phyloP scores from a whole-genome alignment of 2,888 invertebrate genomes.

The Apoda limacodes region DNA sequence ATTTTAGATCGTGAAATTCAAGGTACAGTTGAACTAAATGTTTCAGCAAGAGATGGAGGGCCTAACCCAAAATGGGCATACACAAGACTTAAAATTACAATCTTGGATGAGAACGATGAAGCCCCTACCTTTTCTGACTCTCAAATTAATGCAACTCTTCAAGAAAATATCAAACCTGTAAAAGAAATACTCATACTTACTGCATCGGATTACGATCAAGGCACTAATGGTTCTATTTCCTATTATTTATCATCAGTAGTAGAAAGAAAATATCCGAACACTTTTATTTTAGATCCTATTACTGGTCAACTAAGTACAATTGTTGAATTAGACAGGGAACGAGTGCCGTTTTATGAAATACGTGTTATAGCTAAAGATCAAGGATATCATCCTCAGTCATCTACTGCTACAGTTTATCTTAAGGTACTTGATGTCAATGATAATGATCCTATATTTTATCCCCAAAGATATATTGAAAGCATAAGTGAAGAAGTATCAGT shows the following conservation, averaged over 20 bases:
- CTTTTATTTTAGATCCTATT: slow-evolving; percentile 84
- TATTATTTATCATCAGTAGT: slow-evolving; percentile 84
- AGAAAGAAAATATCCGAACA: slow-evolving; percentile 83
- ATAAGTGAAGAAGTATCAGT: slow-evolving; percentile 76
- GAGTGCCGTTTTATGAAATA: slow-evolving; percentile 81
- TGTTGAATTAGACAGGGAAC: slow-evolving; percentile 85
- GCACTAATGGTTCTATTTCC: slow-evolving; percentile 91
- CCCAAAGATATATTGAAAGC: slow-evolving; percentile 84
- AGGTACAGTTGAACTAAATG: slow-evolving; percentile 87
- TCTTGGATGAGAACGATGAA: slow-evolving; percentile 96
- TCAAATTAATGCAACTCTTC: slow-evolving; percentile 79
- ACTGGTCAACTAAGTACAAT: slow-evolving; percentile 88
- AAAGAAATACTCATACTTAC: slow-evolving; percentile 86
- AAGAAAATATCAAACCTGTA: slow-evolving; percentile 83
- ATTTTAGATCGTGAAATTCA: slow-evolving; percentile 86
- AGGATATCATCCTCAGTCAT: slow-evolving; percentile 90
- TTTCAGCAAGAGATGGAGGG: slow-evolving; percentile 93
- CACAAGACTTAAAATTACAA: slow-evolving; percentile 88
- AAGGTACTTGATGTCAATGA: slow-evolving; percentile 91
- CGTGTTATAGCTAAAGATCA: slow-evolving; percentile 91
- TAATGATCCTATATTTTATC: slow-evolving; percentile 93
- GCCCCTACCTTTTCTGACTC: slow-evolving; percentile 85
- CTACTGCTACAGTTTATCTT: slow-evolving; percentile 87
- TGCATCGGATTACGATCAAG: slow-evolving; percentile 92
- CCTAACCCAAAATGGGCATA: slow-evolving; percentile 94